Base-by-base conservation (phyloP, 2,888 invertebrate genomes). In the Monoplex corrugatus region DNA sequence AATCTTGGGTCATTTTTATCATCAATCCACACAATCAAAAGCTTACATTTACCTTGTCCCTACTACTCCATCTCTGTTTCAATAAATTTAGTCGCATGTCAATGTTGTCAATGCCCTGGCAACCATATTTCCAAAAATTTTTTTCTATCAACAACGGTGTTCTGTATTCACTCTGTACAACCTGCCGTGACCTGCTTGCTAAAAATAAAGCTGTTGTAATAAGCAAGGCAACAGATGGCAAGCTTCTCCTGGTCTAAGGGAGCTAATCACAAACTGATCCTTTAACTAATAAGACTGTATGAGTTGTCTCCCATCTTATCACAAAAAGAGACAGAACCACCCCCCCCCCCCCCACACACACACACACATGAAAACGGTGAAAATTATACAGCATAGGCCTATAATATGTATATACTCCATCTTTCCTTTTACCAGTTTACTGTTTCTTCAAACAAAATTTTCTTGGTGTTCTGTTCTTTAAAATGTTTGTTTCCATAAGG, bases 161-260 rank as follows among this genome's bases (percentile, higher is more conserved):
- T 8, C 16, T 8, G 8, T 8, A 50, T 13, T 23, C 72, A 75
- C 28, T 75, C 32, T 35, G 6, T 35, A 35, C 35, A n/a, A n/a
- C n/a, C n/a, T n/a, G n/a, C n/a, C n/a, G n/a, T 78, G 78, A 2
- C 0, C 78, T 43, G 19, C 13, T 40, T 78, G 5, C 78, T 43
- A 78, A 40, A 78, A 78, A 78, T 43, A 78, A 40, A 19, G 23
- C 78, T 78, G 40, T n/a, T 78, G 78, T 23, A 78, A 78, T 40
- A 10, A 13, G n/a, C n/a, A n/a, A n/a, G n/a, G n/a, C n/a, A 40
- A 23, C 2, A 13, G 19, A 13, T 40, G 19, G 19, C 38, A 38
- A 8, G 3, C 6, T 1, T 35, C 35, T 13, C 19, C 32, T 35
- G 0, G 72, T 32, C 19, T 19, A 72, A 72, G 72, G 35, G 72